A percentile compares a stretch with the other conserved stretches of the same genome.
phyloP scores from a whole-genome alignment of 2,113 vertebrate species.

The Laticauda laticaudata region DNA sequence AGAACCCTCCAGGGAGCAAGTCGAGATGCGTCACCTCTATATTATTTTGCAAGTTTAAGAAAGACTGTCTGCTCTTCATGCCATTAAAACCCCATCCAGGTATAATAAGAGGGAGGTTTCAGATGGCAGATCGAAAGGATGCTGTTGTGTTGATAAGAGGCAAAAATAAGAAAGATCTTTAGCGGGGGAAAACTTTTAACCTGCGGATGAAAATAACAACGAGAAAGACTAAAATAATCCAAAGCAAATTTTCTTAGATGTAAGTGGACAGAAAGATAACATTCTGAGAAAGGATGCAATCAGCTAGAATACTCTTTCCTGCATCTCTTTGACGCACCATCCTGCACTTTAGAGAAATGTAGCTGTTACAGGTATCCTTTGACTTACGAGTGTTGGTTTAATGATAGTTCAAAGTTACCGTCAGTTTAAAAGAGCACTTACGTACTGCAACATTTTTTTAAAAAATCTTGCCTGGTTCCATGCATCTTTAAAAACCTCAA shows the following conservation, averaged over 20 bases:
- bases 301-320: background rate
- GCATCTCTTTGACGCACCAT: background rate
- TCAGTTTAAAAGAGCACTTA: background rate
- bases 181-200: background rate
- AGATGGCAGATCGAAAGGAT: background rate
- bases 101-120: background rate
- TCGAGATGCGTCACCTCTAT: background rate
- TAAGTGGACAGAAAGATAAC: background rate
- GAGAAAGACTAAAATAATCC: background rate
- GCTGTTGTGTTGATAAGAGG: background rate
- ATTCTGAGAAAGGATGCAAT: background rate
- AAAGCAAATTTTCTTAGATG: background rate
- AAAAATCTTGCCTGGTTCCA: background rate
- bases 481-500: background rate
- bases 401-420: background rate
- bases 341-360: background rate
- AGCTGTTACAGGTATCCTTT: background rate
- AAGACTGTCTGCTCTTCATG: background rate
- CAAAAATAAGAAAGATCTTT: background rate
- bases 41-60: background rate
- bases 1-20: background rate
- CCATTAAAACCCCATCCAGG: background rate
- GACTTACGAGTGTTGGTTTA: background rate
- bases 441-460: background rate
- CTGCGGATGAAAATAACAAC: background rate